A percentile compares a stretch with the other conserved stretches of the same genome.
These are phyloP conservation scores for Arge pagana DNA, from an alignment of 2,888 invertebrate species.

Conservation along the genomic window DNA sequence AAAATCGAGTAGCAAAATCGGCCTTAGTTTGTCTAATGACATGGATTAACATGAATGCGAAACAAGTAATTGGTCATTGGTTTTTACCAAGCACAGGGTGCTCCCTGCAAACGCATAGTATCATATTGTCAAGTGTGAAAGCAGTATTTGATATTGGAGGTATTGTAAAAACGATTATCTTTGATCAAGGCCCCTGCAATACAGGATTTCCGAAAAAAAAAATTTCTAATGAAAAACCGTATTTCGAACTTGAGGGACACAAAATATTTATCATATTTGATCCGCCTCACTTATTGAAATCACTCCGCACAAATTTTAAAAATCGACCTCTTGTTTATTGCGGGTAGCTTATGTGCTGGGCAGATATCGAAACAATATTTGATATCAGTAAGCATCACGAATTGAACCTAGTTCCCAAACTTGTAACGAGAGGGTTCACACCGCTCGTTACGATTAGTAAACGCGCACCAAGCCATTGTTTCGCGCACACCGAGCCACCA, in stretches of 20 bases:
- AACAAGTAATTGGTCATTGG: conserved; percentile 1
- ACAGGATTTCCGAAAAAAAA: not conserved
- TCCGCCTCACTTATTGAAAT: conserved; percentile 15
- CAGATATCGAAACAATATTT: conserved; percentile 4
- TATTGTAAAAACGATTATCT: conserved; percentile 9
- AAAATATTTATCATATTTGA: conserved; percentile 14
- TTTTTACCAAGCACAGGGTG: not conserved
- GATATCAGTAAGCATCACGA: not conserved
- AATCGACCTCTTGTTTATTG: not conserved
- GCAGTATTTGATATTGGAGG: not conserved
- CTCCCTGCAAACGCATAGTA: not conserved
- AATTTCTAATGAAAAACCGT: conserved; percentile 13
- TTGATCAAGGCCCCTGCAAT: conserved; percentile 8
- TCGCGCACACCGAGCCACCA: too few relatives aligned
- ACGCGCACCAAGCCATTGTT: too few relatives aligned
- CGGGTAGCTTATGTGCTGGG: not conserved
- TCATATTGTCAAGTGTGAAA: not conserved
- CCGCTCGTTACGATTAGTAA: too few relatives aligned
- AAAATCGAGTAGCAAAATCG: not conserved
- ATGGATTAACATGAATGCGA: not conserved
- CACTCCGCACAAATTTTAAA: conserved; percentile 6
- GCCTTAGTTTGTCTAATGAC: too few relatives aligned
- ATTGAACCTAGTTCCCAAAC: conserved; percentile 2
- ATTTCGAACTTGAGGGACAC: conserved; percentile 3
- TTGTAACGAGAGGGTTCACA: too few relatives aligned